phyloP scores from a whole-genome alignment of 2,888 invertebrate species.

The Dascillus cervinus region DNA sequence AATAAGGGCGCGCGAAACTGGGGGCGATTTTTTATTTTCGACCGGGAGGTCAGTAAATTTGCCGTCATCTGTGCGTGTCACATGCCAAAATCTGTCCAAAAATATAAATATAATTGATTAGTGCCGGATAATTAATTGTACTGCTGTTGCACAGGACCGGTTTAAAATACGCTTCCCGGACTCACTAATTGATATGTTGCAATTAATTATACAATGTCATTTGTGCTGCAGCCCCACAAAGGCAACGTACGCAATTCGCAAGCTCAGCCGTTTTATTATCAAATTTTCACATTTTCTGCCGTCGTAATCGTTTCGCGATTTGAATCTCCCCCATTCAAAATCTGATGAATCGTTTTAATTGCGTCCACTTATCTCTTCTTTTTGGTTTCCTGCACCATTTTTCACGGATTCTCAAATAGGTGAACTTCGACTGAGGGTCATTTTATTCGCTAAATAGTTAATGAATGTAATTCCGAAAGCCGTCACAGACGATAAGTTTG shows the following conservation, averaged over 20 bases:
- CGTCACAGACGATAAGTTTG: no score
- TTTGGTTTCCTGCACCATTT: no score
- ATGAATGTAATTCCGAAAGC: no score
- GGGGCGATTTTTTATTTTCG: no score
- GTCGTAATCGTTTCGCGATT: constrained; percentile 1
- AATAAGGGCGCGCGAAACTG: no score
- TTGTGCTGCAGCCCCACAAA: constrained; percentile 29
- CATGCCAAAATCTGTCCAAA: constrained; percentile 23
- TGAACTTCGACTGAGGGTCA: no score
- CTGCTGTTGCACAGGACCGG: constrained; percentile 27
- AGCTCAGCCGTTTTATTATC: constrained; percentile 34
- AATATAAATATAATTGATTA: constrained; percentile 38
- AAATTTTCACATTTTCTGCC: constrained; percentile 30
- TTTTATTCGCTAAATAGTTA: no score
- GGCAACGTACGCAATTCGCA: constrained; percentile 29
- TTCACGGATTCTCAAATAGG: no score
- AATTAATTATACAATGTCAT: constrained; percentile 38
- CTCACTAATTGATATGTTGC: constrained; percentile 37
- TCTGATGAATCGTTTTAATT: background rate
- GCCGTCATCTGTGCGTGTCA: constrained; percentile 31
- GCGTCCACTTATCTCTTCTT: no score
- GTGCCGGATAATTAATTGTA: constrained; percentile 35
- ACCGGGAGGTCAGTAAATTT: no score
- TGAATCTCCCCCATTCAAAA: background rate
- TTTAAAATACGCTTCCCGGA: constrained; percentile 35